Evolutionary conservation across 2,797 vertebrate genomes (phyloP), one percentile per base, ranked within the genome.

Genomic region (Myripristis murdjan): DNA sequence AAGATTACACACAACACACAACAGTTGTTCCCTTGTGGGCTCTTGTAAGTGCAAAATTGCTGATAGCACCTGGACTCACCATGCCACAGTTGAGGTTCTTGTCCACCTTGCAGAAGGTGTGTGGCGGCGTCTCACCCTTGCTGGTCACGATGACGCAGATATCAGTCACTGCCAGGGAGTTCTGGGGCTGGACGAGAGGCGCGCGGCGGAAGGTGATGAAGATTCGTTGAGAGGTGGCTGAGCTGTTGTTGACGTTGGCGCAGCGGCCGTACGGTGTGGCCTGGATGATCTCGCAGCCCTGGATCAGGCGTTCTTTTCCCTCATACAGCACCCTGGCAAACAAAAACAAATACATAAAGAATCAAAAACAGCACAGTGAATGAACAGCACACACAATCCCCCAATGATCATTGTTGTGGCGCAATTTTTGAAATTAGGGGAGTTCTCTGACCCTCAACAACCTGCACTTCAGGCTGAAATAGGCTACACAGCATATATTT

Each of bases 171-270:
- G 97, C 97, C 88, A 99, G 90, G 0, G 98, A 97, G 72, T 99
- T 99, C 70, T 99, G 98, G 18, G 96, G 95, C 62, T 96, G 96
- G 76, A 96, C 81, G 0, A 86, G 88, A 3, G 94, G 88, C 24
- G 97, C 96, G 1, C 98, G 93, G 22, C 97, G 96, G 22, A 95
- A 94, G 0, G 97, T 99, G 92, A 99, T 96, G 88, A 99, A 99
- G 91, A 99, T 99, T 78, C 97, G 96, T 47, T 98, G 97, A 0
- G 97, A 98, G 26, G 91, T 96, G 46, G 96, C 91, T 0, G 97
- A 98, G 92, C 98, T 99, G 91, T 99, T 99, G 94, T 99, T 99
- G 73, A 99, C 96, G n/a, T 99, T 99, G 53, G 98, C 98, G 8
- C 98, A 99, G 49, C 97, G 97, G 59, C 98, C 98, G 0, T 96